Conservation (phyloP, 2,888 invertebrate species). For the Neoaliturus tenellus region DNA sequence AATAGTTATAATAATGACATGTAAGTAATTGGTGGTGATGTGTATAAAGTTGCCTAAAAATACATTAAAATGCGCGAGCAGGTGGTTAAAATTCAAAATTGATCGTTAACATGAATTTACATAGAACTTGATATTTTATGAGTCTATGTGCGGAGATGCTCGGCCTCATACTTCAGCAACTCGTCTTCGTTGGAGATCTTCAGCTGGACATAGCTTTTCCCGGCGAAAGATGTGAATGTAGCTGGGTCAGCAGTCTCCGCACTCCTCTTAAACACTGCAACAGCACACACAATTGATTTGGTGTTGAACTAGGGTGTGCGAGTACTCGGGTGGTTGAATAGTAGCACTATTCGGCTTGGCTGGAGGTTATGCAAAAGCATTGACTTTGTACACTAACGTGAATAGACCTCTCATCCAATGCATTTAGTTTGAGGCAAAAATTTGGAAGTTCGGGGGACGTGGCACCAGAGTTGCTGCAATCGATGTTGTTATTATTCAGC, state of each 20-base stretch:
- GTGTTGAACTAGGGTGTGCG: too few species aligned
- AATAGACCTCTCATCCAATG: too few species aligned
- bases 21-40: slow-evolving; percentile 15
- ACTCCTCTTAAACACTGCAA: slow-evolving; percentile 79
- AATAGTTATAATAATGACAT: slow-evolving; percentile 13
- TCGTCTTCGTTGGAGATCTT: slow-evolving; percentile 24
- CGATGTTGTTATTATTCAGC: too few species aligned
- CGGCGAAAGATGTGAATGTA: slow-evolving; percentile 29
- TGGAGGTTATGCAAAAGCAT: too few species aligned
- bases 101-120: slow-evolving; percentile 33
- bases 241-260: slow-evolving; percentile 50
- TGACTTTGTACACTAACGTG: too few species aligned
- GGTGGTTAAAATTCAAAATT: slow-evolving; percentile 43
- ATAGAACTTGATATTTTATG: slow-evolving; percentile 4
- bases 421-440: too few species aligned
- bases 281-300: neutral
- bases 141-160: slow-evolving; percentile 1
- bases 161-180: neutral
- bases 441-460: too few species aligned
- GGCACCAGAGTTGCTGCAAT: too few species aligned
- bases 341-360: too few species aligned
- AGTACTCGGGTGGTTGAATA: too few species aligned
- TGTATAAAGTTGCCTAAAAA: slow-evolving; percentile 44
- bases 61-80: slow-evolving; percentile 42
- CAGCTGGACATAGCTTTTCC: neutral